Conservation (phyloP, 2,797 vertebrate genomes). For the Enteromius radiatus region DNA sequence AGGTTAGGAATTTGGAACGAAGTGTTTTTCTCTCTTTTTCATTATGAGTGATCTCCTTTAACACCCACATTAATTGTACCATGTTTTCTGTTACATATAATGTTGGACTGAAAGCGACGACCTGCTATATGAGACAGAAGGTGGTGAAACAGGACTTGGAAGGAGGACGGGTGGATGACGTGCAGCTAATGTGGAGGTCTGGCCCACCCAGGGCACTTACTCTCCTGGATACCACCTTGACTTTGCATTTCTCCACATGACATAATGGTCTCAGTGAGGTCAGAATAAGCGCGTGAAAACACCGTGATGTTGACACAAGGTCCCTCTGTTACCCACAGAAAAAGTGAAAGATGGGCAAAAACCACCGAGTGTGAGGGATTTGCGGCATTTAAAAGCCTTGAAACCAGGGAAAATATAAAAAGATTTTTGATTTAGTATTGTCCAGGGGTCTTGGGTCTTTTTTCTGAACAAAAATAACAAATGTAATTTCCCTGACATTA, state of each 20-base stretch:
- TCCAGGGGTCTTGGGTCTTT: neutral
- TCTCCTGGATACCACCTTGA: slow-evolving; percentile 56
- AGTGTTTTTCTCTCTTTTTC: neutral
- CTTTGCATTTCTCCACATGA: slow-evolving; percentile 67
- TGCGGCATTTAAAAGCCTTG: neutral
- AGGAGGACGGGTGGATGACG: slow-evolving; percentile 56
- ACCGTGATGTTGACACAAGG: slow-evolving; percentile 65
- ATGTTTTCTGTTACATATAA: neutral
- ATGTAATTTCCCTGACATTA: neutral
- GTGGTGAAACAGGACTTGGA: neutral
- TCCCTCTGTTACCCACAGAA: slow-evolving; percentile 41
- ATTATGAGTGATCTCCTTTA: neutral
- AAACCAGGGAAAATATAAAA: slow-evolving; percentile 12
- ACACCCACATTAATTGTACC: neutral
- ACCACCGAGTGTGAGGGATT: neutral
- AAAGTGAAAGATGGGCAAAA: slow-evolving; percentile 15
- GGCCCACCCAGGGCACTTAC: slow-evolving; percentile 66
- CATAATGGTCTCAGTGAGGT: slow-evolving; percentile 73
- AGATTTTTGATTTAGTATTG: neutral
- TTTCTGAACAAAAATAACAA: neutral
- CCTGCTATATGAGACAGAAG: neutral
- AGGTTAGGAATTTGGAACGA: neutral
- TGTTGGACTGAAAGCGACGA: neutral
- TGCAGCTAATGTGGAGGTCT: slow-evolving; percentile 55
- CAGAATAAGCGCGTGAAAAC: slow-evolving; percentile 66